Percentiles rank a stretch among this genome's conserved stretches.
phyloP scores from a whole-genome alignment of 1,140 invertebrate genomes.

The Calycopis cecrops region DNA sequence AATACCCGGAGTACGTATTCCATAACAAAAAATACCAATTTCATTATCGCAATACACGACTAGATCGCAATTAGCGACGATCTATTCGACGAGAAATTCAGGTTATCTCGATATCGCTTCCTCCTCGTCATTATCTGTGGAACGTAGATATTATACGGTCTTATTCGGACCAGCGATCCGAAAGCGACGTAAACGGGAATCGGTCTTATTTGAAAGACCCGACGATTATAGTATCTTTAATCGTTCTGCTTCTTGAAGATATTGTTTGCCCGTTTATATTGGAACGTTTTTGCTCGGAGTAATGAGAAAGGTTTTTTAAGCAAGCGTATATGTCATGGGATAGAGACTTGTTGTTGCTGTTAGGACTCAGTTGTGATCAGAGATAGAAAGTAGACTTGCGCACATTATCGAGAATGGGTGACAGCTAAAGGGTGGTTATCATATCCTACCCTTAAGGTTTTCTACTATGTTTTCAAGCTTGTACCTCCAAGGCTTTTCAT shows the following conservation, averaged over 20 bases:
- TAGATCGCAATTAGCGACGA: constrained; percentile 4
- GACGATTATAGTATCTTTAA: constrained; percentile 21
- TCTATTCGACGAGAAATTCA: not conserved
- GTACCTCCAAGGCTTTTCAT: no score
- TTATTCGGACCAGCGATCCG: constrained; percentile 32
- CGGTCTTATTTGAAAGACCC: constrained; percentile 29
- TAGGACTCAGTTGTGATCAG: no score
- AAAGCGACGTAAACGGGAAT: constrained; percentile 30
- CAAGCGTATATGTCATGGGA: no score
- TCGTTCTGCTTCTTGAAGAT: constrained; percentile 12
- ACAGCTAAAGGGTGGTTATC: no score
- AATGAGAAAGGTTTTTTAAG: no score
- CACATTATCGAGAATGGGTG: no score
- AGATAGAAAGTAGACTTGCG: no score
- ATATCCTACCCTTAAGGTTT: no score
- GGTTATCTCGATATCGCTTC: constrained; percentile 1
- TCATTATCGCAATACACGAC: not conserved
- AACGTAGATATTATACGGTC: constrained; percentile 28
- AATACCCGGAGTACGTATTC: not conserved
- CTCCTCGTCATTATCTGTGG: constrained; percentile 10
- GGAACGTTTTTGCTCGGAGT: not conserved
- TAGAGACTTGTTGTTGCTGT: no score
- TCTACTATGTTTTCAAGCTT: no score
- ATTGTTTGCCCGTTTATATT: constrained; percentile 7
- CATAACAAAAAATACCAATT: constrained; percentile 6